Conservation (phyloP, 2,888 invertebrate species). For the Apantesis nais region DNA sequence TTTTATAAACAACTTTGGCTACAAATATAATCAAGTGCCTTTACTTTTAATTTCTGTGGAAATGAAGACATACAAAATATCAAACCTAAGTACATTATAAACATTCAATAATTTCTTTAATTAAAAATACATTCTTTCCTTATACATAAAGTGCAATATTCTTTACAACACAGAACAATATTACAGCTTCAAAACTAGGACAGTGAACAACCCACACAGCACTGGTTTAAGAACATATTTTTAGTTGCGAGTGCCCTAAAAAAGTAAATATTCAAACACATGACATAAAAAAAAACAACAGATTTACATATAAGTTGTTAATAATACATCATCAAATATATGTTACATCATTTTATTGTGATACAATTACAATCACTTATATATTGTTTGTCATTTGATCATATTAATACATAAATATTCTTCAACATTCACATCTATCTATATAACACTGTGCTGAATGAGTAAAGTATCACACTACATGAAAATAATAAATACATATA, state of each 20-base stretch:
- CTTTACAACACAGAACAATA: constrained; percentile 44
- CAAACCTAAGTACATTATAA: constrained; percentile 30
- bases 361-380: neutral
- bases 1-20: constrained; percentile 34
- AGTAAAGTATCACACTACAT: constrained; percentile 35
- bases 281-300: neutral
- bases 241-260: neutral
- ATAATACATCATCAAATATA: neutral
- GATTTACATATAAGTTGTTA: too few species aligned
- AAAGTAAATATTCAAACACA: neutral
- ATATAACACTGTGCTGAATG: constrained; percentile 32
- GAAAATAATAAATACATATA: constrained; percentile 40
- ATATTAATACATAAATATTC: neutral
- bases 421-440: neutral
- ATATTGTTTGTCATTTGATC: neutral
- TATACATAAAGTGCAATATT: constrained; percentile 28
- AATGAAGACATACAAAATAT: constrained; percentile 32
- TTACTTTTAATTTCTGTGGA: constrained; percentile 29
- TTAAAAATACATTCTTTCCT: constrained; percentile 30
- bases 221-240: constrained; percentile 7
- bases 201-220: constrained; percentile 41
- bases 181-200: constrained; percentile 38
- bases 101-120: constrained; percentile 12
- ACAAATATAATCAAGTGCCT: constrained; percentile 16
- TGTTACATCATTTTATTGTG: neutral